These are phyloP conservation scores for Cataglyphis cursor DNA, from an alignment of 2,888 invertebrate genomes.

Conservation along the genomic window DNA sequence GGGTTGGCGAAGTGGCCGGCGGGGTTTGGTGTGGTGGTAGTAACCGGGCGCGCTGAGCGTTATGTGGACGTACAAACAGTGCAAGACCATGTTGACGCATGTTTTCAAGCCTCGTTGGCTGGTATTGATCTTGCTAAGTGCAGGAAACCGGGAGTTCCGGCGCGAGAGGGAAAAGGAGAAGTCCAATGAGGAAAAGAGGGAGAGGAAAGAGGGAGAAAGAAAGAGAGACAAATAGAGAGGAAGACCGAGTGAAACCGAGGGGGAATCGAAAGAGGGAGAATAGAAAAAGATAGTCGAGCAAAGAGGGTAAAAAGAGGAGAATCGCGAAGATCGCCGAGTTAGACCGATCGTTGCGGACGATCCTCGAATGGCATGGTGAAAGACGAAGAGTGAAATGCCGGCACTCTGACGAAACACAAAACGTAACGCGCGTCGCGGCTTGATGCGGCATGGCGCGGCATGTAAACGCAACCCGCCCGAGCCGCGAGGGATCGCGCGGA, in stretches of 20 bases:
- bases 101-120: slow-evolving; percentile 89
- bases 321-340: slow-evolving; percentile 53
- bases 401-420: slow-evolving; percentile 35
- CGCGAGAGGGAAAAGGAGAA: slow-evolving; percentile 78
- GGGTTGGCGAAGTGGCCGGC: slow-evolving; percentile 76
- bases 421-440: slow-evolving; percentile 52
- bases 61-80: slow-evolving; percentile 87
- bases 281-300: slow-evolving; percentile 54
- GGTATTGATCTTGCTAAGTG: slow-evolving; percentile 88
- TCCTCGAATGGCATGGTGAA: slow-evolving; percentile 45
- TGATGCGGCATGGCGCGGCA: slow-evolving; percentile 63
- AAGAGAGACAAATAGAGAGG: slow-evolving; percentile 40
- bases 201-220: slow-evolving; percentile 59
- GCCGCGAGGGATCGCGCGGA: slow-evolving; percentile 83
- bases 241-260: slow-evolving; percentile 32
- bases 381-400: slow-evolving; percentile 50
- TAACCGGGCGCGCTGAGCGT: slow-evolving; percentile 82
- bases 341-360: slow-evolving; percentile 47
- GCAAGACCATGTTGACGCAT: slow-evolving; percentile 89
- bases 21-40: slow-evolving; percentile 72
- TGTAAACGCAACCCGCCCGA: slow-evolving; percentile 65
- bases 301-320: slow-evolving; percentile 43
- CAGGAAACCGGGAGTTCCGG: slow-evolving; percentile 85
- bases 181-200: slow-evolving; percentile 64
- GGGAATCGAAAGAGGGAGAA: slow-evolving; percentile 70